phyloP scores from a whole-genome alignment of 2,113 vertebrate species.

The Grammomys surdaster region DNA sequence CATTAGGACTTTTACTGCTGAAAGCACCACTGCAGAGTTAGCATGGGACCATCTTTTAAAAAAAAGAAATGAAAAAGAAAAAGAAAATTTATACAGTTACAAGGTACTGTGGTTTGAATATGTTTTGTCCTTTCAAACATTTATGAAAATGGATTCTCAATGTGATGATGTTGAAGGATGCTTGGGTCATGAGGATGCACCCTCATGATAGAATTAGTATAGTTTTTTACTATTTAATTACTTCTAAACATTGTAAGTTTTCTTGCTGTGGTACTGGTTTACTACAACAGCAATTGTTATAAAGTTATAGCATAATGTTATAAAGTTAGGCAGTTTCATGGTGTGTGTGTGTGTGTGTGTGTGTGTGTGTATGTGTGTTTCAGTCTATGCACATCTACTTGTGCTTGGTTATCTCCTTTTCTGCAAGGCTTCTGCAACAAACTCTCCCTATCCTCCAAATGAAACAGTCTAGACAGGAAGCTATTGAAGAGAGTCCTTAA shows the following conservation, averaged over 20 bases:
- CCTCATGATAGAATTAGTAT: not conserved
- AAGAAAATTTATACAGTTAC: not conserved
- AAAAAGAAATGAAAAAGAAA: not conserved
- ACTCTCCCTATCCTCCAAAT: too few relatives aligned
- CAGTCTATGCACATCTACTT: too few relatives aligned
- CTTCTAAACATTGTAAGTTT: not conserved
- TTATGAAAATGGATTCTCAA: not conserved
- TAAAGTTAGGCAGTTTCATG: not conserved
- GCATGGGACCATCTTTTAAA: slow-evolving; percentile 92
- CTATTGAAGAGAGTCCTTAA: too few relatives aligned
- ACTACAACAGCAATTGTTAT: not conserved
- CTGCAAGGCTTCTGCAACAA: too few relatives aligned
- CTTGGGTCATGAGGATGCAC: not conserved
- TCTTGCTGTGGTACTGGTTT: not conserved
- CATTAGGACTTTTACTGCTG: slow-evolving; percentile 98
- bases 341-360: too few relatives aligned
- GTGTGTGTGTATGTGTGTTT: too few relatives aligned
- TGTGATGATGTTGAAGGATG: not conserved
- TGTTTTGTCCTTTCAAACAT: not conserved
- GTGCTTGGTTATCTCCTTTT: too few relatives aligned
- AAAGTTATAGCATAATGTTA: not conserved
- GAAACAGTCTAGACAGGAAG: too few relatives aligned
- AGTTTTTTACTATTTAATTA: not conserved
- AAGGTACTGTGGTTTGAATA: not conserved
- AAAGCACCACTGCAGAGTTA: slow-evolving; percentile 98